Percentiles rank a stretch among this genome's conserved stretches.
Evolutionary conservation across 2,888 invertebrate genomes (phyloP).

Genomic region (Mythimna impura): DNA sequence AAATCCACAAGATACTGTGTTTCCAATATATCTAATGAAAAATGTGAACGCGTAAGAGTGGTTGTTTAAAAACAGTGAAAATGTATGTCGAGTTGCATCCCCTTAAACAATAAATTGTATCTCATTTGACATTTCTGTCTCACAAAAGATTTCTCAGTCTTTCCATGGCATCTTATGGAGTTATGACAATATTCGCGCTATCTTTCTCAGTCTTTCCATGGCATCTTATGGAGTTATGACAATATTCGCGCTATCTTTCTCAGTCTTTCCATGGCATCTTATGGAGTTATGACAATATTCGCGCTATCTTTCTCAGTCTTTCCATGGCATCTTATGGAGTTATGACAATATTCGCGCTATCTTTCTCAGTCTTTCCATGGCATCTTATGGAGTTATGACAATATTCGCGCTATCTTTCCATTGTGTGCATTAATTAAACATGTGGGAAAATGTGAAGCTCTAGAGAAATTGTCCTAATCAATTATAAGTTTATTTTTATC

Average conservation of each 20-base stretch:
- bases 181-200: not conserved
- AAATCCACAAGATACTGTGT: too few species aligned
- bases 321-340: not conserved
- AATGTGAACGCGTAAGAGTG: too few species aligned
- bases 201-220: not conserved
- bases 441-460: not conserved
- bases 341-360: not conserved
- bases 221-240: not conserved
- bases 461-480: conserved; percentile 11
- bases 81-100: too few species aligned
- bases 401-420: not conserved
- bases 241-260: not conserved
- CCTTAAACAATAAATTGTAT: not conserved
- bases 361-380: not conserved
- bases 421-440: not conserved
- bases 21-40: too few species aligned
- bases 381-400: not conserved
- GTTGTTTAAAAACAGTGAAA: too few species aligned
- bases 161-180: not conserved
- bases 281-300: not conserved
- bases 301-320: not conserved
- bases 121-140: not conserved
- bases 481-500: not conserved
- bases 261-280: conserved; percentile 4
- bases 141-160: not conserved